These are phyloP conservation scores for Phenganax marumi DNA, from an alignment of 92 coral and sea anemone species.

Conservation along the genomic window DNA sequence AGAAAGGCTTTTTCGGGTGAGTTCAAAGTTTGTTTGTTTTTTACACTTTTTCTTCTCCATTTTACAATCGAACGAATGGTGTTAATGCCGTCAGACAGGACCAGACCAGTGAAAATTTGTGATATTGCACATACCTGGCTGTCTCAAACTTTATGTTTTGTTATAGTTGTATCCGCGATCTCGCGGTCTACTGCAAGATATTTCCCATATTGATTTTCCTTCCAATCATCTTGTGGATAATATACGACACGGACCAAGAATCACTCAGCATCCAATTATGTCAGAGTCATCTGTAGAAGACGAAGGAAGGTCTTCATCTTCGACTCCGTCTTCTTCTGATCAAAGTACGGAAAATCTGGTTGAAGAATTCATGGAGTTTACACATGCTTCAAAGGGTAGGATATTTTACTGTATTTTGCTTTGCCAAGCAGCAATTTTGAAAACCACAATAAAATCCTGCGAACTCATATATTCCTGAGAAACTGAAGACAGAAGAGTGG, in stretches of 20 bases:
- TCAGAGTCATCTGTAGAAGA: background rate
- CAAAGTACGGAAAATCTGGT: conserved; percentile 59
- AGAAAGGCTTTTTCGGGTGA: conserved; percentile 85
- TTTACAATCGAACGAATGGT: too few species aligned
- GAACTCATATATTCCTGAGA: too few species aligned
- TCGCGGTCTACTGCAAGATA: conserved; percentile 71
- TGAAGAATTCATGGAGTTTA: conserved; percentile 73
- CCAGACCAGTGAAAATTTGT: too few species aligned
- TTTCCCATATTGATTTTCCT: conserved; percentile 63
- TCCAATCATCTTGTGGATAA: conserved; percentile 72
- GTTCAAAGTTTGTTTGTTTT: background rate
- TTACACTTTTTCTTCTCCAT: too few species aligned
- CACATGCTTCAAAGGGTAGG: conserved; percentile 74
- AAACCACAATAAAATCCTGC: too few species aligned
- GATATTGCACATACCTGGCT: background rate
- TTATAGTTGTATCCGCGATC: conserved; percentile 67
- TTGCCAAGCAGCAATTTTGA: background rate
- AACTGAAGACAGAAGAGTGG: too few species aligned
- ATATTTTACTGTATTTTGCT: background rate
- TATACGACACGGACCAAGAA: conserved; percentile 63
- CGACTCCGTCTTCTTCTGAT: conserved; percentile 17
- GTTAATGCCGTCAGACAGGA: too few species aligned
- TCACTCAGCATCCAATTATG: background rate
- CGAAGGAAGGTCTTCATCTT: background rate
- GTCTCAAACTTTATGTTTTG: background rate